Evolutionary conservation across 2,113 vertebrate genomes (phyloP).

Genomic region (Rhinoptilus africanus): DNA sequence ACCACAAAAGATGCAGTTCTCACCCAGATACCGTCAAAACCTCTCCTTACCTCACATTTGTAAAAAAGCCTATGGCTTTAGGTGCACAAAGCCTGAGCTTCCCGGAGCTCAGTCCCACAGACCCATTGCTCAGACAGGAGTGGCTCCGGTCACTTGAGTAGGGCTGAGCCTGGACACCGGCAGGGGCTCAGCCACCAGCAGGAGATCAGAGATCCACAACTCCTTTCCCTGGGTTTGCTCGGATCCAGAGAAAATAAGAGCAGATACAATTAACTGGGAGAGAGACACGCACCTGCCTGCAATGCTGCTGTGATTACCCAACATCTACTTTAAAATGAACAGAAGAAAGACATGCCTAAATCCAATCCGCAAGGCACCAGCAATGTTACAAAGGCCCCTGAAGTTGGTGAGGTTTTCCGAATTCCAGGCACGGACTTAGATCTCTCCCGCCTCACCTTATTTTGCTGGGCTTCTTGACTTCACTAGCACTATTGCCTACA

Average conservation of each 20-base stretch:
- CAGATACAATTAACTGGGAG: not conserved
- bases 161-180: not conserved
- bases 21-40: not conserved
- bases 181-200: not conserved
- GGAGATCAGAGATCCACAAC: not conserved
- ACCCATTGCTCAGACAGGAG: not conserved
- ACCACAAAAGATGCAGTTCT: not conserved
- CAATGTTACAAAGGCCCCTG: not conserved
- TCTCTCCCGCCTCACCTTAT: not conserved
- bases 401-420: not conserved
- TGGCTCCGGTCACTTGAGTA: not conserved
- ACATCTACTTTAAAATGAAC: not conserved
- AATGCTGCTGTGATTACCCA: not conserved
- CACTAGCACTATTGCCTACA: not conserved
- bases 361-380: not conserved
- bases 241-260: not conserved
- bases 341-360: not conserved
- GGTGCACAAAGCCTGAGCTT: not conserved
- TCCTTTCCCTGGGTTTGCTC: not conserved
- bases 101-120: not conserved
- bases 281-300: not conserved
- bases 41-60: not conserved
- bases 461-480: not conserved
- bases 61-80: not conserved
- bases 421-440: not conserved